Evolutionary conservation across 2,888 invertebrate genomes (phyloP), one percentile per base, ranked within the genome.

Genomic region (Allacma fusca): DNA sequence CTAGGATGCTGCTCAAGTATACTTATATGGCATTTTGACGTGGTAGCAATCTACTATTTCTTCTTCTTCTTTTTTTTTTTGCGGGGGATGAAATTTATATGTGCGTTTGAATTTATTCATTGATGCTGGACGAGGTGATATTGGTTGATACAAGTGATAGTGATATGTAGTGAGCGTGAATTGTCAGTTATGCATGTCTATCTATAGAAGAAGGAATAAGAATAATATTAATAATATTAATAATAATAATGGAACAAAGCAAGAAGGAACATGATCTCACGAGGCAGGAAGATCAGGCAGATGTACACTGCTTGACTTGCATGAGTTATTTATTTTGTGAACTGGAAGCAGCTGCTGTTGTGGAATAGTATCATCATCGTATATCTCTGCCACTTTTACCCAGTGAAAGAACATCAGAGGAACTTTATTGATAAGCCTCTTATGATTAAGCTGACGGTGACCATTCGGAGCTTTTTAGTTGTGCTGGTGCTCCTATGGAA

Each of bases 391-490:
- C 43, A 57, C 57, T 57, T 71, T 71, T 71, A 71, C 50, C 24
- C 7, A 44, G 71, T 50, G 57, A 71, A 57, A 71, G 71, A 71
- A 29, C 28, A 71, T 71, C 12, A 50, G 9, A 50, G 43, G 69
- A 69, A 69, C 44, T 69, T 34, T 69, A 23, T 43, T 34, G 71
- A 71, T 71, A 71, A 71, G 71, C 57, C 71, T 69, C 69, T 69
- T 44, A 24, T 43, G 44, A 44, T 69, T 44, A 69, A 69, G 69
- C 69, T 69, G 69, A 82, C 70, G 79, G 79, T 73, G 80, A 82
- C 75, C 78, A 79, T 81, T 81, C 80, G 78, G 78, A 62, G 34
- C 29, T 40, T 21, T 43, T 21, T 43, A 73, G 23, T 78, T 76
- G n/a, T 70, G 16, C 23, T 34, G 2, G 16, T 68, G n/a, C 21